Percentiles rank a stretch among this genome's conserved stretches.
Evolutionary conservation across 2,888 invertebrate species (phyloP).

Genomic region (Drosophila dives): DNA sequence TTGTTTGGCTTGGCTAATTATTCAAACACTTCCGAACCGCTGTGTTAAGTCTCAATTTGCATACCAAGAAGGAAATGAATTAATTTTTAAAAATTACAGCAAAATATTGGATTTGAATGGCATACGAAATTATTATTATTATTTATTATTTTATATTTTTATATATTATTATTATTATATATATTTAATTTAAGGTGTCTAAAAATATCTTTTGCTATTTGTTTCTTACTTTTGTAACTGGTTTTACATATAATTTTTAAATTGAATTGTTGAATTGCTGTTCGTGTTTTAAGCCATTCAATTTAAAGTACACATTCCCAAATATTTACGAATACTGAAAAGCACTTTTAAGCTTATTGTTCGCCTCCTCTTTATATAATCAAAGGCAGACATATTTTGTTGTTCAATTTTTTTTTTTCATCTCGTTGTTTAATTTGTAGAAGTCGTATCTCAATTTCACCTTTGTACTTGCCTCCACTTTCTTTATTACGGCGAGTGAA

Average conservation of each 20-base stretch:
- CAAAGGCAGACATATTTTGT: neutral
- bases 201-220: neutral
- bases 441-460: conserved; percentile 24
- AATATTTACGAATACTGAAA: neutral
- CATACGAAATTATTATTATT: neutral
- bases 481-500: conserved; percentile 32
- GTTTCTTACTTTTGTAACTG: neutral
- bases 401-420: conserved; percentile 6
- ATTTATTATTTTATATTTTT: neutral
- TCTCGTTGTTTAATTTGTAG: conserved; percentile 18
- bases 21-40: conserved; percentile 29
- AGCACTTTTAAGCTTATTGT: neutral
- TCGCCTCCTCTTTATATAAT: neutral
- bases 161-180: neutral
- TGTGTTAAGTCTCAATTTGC: conserved; percentile 27
- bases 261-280: neutral
- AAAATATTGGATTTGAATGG: neutral
- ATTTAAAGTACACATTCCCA: neutral
- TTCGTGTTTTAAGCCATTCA: neutral
- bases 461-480: conserved; percentile 41
- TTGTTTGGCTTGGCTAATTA: conserved; percentile 38
- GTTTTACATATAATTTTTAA: neutral
- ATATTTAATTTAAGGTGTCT: neutral
- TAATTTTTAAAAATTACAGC: neutral
- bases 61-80: conserved; percentile 2